Conservation (phyloP, 2,888 invertebrate genomes). For the Chymomyza procnemis region DNA sequence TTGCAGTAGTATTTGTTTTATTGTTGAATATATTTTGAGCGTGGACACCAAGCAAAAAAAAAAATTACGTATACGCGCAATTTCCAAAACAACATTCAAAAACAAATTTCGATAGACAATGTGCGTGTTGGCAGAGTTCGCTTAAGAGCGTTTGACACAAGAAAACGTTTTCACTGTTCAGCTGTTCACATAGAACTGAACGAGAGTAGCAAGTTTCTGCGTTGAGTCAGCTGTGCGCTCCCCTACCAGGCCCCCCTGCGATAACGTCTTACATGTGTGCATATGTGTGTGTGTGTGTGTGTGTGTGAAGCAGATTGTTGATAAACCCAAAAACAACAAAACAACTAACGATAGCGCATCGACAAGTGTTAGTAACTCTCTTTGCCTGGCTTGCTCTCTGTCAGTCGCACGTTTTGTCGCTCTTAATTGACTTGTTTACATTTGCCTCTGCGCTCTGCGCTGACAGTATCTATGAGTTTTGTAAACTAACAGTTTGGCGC, state of each 20-base stretch:
- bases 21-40: constrained; percentile 1
- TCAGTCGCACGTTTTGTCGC: constrained; percentile 16
- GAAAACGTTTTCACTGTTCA: constrained; percentile 45
- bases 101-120: constrained; percentile 5
- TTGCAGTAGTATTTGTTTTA: constrained; percentile 14
- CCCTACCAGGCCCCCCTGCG: neutral
- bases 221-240: constrained; percentile 25
- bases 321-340: neutral
- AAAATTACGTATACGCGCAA: constrained; percentile 25
- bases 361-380: neutral
- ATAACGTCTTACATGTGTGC: neutral
- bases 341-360: neutral
- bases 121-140: neutral
- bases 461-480: neutral
- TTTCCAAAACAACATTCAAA: constrained; percentile 49
- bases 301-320: neutral
- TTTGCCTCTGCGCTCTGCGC: neutral
- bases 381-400: neutral
- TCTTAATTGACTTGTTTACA: constrained; percentile 33
- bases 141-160: constrained; percentile 14
- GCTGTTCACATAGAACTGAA: constrained; percentile 62
- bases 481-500: constrained; percentile 14
- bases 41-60: neutral
- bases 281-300: neutral
- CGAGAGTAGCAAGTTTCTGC: constrained; percentile 12